Conservation (phyloP, 2,113 vertebrate species). For the Riparia riparia region DNA sequence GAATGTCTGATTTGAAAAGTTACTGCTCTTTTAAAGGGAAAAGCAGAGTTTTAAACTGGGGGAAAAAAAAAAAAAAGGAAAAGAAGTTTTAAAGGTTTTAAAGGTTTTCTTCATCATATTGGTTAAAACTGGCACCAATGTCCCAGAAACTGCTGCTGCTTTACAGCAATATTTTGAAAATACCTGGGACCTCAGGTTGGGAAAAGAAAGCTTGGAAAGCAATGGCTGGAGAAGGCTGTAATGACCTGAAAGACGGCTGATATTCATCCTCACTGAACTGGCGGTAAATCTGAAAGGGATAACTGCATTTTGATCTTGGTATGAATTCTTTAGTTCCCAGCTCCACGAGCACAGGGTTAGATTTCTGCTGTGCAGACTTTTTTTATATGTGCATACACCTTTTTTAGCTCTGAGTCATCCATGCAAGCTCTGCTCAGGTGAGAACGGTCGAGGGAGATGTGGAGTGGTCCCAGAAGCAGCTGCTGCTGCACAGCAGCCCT, state of each 20-base stretch:
- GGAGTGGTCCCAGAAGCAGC: constrained; percentile 15
- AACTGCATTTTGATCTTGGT: neutral
- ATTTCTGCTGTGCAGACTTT: neutral
- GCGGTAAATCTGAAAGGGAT: neutral
- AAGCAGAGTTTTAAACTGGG: neutral
- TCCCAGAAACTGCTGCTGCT: neutral
- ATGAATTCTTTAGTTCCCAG: neutral
- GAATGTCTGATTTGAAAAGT: neutral
- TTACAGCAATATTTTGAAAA: neutral
- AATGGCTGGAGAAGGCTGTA: neutral
- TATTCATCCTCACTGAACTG: neutral
- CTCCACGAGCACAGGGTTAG: neutral
- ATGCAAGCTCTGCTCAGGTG: neutral
- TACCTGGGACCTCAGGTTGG: neutral
- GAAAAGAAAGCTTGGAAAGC: neutral
- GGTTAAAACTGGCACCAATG: neutral
- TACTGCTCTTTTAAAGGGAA: neutral
- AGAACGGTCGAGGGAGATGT: neutral
- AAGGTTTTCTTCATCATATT: neutral
- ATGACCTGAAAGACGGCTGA: neutral
- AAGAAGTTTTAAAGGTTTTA: neutral
- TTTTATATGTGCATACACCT: neutral
- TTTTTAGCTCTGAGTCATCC: neutral
- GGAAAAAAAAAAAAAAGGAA: neutral
- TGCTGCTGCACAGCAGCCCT: neutral